Evolutionary conservation across 1,140 invertebrate species (phyloP).

Genomic region (Diachasma alloeum): DNA sequence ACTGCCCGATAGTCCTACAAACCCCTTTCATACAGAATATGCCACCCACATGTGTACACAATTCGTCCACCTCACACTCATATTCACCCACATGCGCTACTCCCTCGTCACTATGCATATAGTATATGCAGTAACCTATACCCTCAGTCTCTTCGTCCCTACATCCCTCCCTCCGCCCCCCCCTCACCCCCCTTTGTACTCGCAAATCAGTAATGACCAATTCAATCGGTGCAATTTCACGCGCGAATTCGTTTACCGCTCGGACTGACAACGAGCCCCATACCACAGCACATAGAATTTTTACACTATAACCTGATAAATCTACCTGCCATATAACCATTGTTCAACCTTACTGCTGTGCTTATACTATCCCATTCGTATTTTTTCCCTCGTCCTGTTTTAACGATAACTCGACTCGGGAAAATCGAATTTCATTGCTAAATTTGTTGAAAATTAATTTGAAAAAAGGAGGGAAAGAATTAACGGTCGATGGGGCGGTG

Average conservation of each 20-base stretch:
- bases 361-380: neutral
- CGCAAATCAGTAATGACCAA: slow-evolving; percentile 40
- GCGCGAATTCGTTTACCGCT: slow-evolving; percentile 34
- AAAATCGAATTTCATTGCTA: neutral
- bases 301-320: slow-evolving; percentile 13
- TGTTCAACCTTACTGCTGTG: neutral
- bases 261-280: neutral
- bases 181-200: neutral
- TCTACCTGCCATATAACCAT: slow-evolving; percentile 1
- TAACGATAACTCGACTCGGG: neutral
- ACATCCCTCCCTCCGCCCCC: neutral
- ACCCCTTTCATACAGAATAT: neutral
- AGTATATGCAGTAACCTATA: neutral
- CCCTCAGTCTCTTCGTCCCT: neutral
- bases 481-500: neutral
- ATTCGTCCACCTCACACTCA: neutral
- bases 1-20: slow-evolving; percentile 31
- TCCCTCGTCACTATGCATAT: neutral
- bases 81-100: neutral
- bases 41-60: neutral
- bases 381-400: neutral
- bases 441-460: neutral
- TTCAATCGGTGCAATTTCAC: slow-evolving; percentile 40
- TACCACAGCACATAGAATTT: neutral
- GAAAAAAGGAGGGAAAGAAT: neutral